Conservation (phyloP, 2,113 vertebrate genomes). For the Saguinus midas region DNA sequence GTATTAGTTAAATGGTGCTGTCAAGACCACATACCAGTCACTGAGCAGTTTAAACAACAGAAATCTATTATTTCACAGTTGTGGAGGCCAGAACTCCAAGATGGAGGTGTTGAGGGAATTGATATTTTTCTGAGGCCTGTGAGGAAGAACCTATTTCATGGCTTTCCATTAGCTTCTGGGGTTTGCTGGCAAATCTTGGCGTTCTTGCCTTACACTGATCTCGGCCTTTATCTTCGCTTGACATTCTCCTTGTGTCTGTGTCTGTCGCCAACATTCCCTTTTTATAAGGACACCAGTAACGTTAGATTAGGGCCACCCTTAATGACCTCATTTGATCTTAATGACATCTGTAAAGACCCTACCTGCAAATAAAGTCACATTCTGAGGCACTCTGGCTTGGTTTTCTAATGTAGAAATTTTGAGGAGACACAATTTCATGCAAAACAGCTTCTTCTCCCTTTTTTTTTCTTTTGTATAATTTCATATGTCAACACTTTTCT, state of each 20-base stretch:
- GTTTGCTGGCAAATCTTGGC: background rate
- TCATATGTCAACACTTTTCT: background rate
- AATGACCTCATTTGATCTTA: background rate
- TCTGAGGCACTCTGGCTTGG: background rate
- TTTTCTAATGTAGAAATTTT: background rate
- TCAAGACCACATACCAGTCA: background rate
- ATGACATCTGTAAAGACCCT: background rate
- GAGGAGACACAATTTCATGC: background rate
- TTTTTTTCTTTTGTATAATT: background rate
- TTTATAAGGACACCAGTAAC: background rate
- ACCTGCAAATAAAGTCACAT: background rate
- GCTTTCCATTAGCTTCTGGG: background rate
- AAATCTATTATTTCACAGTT: background rate
- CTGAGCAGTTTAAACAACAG: background rate
- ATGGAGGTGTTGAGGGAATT: background rate
- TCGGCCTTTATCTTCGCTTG: background rate
- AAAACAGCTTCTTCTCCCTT: background rate
- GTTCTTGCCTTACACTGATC: background rate
- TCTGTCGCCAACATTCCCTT: background rate
- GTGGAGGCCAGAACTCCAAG: background rate
- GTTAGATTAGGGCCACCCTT: rapidly evolving
- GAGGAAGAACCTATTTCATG: background rate
- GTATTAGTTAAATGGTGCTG: background rate
- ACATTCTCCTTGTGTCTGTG: background rate
- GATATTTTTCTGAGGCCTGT: background rate